These are phyloP conservation scores for Marmota monax DNA, from an alignment of 2,113 vertebrate genomes.

Conservation along the genomic window DNA sequence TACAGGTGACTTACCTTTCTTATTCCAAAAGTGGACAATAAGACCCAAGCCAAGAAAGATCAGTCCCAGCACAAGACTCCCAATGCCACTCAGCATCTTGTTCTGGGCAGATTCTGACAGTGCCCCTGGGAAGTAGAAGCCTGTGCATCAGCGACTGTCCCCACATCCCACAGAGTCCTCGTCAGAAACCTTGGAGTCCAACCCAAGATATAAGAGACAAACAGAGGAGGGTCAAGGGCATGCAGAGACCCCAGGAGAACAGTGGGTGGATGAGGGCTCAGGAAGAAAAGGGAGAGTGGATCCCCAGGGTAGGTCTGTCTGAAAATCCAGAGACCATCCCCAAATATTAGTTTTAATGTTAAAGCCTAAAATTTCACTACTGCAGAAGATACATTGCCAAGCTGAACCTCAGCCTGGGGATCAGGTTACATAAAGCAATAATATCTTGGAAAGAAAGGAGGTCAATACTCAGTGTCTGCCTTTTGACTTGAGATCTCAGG, in stretches of 20 bases:
- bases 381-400: not conserved
- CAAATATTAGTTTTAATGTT: not conserved
- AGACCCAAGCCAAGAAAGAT: constrained; percentile 9
- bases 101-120: constrained; percentile 68
- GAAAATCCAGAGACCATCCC: not conserved
- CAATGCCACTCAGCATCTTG: constrained; percentile 63
- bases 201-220: fast-evolving
- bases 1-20: not conserved
- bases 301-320: not conserved
- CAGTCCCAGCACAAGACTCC: constrained; percentile 32
- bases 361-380: not conserved
- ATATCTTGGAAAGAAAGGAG: not conserved
- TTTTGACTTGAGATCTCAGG: not conserved
- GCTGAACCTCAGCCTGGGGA: not conserved
- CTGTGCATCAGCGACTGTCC: not conserved
- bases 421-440: not conserved
- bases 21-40: not conserved
- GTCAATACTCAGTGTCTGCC: not conserved
- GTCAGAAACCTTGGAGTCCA: not conserved
- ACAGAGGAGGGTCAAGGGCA: not conserved
- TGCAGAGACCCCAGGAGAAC: not conserved
- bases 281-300: fast-evolving
- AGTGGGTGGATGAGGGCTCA: fast-evolving
- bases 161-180: fast-evolving
- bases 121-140: not conserved